These are phyloP conservation scores for Cyprinodon variegatus DNA, from an alignment of 2,113 vertebrate species.

Conservation along the genomic window DNA sequence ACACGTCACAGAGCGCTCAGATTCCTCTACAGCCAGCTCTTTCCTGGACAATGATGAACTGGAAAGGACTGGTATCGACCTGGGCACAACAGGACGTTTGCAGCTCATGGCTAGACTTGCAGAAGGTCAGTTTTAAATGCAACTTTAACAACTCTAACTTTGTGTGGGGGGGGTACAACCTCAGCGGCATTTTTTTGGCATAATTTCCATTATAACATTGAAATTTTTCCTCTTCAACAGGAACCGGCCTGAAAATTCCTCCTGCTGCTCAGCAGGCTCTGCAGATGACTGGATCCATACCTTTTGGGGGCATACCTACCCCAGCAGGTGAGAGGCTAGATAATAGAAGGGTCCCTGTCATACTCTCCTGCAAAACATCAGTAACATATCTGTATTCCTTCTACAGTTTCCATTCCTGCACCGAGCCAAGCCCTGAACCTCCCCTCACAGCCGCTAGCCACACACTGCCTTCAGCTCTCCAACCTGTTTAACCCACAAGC, in stretches of 20 bases:
- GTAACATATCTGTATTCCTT: not conserved
- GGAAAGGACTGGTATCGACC: conserved; percentile 96
- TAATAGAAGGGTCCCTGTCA: not conserved
- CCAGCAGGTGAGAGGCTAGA: conserved; percentile 47
- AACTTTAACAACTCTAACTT: not conserved
- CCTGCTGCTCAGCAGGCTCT: conserved; percentile 96
- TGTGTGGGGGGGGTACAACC: no score
- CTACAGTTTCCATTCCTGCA: conserved; percentile 61
- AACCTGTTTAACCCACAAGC: conserved; percentile 99
- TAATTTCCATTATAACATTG: not conserved
- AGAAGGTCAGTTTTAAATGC: conserved; percentile 82
- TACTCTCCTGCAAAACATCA: not conserved
- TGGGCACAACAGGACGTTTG: conserved; percentile 96
- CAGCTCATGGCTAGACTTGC: conserved; percentile 98
- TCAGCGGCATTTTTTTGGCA: not conserved
- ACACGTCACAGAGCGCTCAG: conserved; percentile 95
- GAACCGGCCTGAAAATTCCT: conserved; percentile 96
- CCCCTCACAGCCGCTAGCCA: conserved; percentile 92
- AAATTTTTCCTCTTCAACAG: conserved; percentile 63
- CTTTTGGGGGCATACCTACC: conserved; percentile 89
- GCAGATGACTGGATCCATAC: conserved; percentile 94
- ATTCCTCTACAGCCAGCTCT: conserved; percentile 95
- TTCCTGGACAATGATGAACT: conserved; percentile 98
- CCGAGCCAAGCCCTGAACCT: conserved; percentile 80
- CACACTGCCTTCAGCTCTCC: conserved; percentile 97